A percentile compares a stretch with the other conserved stretches of the same genome.
These are phyloP conservation scores for Pachypanchax playfairii DNA, from an alignment of 2,113 vertebrate genomes.

Conservation along the genomic window DNA sequence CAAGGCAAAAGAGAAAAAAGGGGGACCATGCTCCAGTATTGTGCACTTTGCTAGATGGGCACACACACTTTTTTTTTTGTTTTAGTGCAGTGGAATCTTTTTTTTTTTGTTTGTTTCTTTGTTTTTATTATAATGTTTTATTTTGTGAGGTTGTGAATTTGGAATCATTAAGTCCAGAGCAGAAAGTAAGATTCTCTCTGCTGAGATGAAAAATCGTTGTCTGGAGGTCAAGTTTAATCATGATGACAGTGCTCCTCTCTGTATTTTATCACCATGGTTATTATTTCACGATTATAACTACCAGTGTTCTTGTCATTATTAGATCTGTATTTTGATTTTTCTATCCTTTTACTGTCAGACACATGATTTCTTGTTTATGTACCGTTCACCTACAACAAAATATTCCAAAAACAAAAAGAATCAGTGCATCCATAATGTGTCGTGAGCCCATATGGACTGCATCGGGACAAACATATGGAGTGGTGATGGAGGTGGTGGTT, in stretches of 20 bases:
- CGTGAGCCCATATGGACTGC: constrained; percentile 63
- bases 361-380: constrained; percentile 41
- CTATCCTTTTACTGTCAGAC: constrained; percentile 32
- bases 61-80: constrained; percentile 37
- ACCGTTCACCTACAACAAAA: constrained; percentile 27
- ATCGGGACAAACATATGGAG: constrained; percentile 69
- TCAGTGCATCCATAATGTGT: constrained; percentile 47
- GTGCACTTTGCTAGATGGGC: constrained; percentile 57
- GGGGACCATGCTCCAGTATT: constrained; percentile 53
- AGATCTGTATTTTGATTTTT: constrained; percentile 45
- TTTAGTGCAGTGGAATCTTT: constrained; percentile 45
- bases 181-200: constrained; percentile 42
- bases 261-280: constrained; percentile 40
- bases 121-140: constrained; percentile 18
- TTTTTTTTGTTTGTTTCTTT: no score
- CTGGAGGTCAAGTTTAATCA: constrained; percentile 54
- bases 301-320: neutral
- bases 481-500: constrained; percentile 54
- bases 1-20: constrained; percentile 52
- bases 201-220: constrained; percentile 32
- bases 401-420: constrained; percentile 30
- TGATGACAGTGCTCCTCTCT: constrained; percentile 36
- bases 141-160: constrained; percentile 22
- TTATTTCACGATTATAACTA: constrained; percentile 53
- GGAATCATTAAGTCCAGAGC: constrained; percentile 47